phyloP scores from a whole-genome alignment of 1,140 invertebrate genomes.

The Trialeurodes vaporariorum region DNA sequence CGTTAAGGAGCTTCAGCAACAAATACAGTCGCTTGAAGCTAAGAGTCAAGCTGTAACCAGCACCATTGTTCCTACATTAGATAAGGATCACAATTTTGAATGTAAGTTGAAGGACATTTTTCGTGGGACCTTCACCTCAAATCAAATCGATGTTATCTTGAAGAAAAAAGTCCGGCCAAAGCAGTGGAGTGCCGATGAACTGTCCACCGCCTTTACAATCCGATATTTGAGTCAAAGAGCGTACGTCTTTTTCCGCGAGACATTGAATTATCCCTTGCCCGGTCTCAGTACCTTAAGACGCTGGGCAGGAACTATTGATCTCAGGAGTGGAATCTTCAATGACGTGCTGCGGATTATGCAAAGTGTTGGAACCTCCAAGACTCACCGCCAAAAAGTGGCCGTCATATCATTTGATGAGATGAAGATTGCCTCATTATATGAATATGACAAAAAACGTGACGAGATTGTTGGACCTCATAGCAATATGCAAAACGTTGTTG shows the following conservation, averaged over 20 bases:
- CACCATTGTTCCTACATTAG: too few relatives aligned
- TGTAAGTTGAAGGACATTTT: too few relatives aligned
- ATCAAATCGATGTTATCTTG: neutral
- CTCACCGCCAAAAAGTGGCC: slow-evolving; percentile 1
- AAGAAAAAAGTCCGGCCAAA: slow-evolving; percentile 9
- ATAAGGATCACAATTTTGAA: too few relatives aligned
- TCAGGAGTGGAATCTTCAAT: neutral
- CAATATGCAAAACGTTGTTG: slow-evolving; percentile 3
- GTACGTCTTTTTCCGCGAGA: slow-evolving; percentile 2
- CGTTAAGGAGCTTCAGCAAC: too few relatives aligned
- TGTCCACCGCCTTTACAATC: neutral
- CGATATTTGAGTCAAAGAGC: neutral
- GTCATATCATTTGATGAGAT: slow-evolving; percentile 3
- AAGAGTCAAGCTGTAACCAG: too few relatives aligned
- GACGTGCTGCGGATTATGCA: neutral
- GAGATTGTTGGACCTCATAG: slow-evolving; percentile 2
- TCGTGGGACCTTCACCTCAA: too few relatives aligned
- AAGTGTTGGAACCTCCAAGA: neutral
- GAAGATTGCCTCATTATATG: neutral
- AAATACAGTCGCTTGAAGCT: too few relatives aligned
- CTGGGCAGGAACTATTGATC: too few relatives aligned
- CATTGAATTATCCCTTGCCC: neutral
- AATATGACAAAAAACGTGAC: slow-evolving; percentile 4
- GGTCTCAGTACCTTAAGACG: neutral
- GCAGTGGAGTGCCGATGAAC: neutral